Conservation (phyloP, 1,140 invertebrate species). For the Lamellibrachia luymesi region DNA sequence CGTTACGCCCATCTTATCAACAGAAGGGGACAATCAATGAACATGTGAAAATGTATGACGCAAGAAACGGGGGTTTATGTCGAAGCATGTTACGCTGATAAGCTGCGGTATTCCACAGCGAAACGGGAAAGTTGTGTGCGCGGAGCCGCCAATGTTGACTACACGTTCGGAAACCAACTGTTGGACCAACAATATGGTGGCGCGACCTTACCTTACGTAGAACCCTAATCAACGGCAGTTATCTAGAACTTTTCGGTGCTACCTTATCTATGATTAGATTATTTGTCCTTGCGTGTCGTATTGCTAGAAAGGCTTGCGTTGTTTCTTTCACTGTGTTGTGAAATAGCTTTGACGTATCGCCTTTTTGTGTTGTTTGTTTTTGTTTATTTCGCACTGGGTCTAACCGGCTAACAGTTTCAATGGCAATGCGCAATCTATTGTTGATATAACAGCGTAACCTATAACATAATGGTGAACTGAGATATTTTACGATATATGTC, state of each 20-base stretch:
- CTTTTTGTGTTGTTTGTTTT: background rate
- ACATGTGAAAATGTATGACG: background rate
- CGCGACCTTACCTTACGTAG: background rate
- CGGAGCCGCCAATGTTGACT: background rate
- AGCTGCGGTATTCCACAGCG: background rate
- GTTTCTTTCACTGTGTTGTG: background rate
- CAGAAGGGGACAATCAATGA: background rate
- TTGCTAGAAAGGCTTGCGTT: background rate
- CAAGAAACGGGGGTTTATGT: background rate
- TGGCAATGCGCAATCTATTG: background rate
- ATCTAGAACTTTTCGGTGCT: background rate
- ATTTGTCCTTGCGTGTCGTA: background rate
- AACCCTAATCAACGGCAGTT: background rate
- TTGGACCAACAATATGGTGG: conserved; percentile 1
- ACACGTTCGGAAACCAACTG: background rate
- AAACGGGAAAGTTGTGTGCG: background rate
- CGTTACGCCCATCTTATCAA: background rate
- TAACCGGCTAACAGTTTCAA: background rate
- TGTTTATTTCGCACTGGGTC: background rate
- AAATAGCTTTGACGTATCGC: background rate
- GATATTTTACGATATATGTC: too few relatives aligned
- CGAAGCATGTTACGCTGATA: background rate
- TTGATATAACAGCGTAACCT: background rate
- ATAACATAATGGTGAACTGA: background rate
- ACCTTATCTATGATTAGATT: background rate